These are phyloP conservation scores for Gryllus bimaculatus DNA, from an alignment of 1,140 invertebrate genomes.

Conservation along the genomic window DNA sequence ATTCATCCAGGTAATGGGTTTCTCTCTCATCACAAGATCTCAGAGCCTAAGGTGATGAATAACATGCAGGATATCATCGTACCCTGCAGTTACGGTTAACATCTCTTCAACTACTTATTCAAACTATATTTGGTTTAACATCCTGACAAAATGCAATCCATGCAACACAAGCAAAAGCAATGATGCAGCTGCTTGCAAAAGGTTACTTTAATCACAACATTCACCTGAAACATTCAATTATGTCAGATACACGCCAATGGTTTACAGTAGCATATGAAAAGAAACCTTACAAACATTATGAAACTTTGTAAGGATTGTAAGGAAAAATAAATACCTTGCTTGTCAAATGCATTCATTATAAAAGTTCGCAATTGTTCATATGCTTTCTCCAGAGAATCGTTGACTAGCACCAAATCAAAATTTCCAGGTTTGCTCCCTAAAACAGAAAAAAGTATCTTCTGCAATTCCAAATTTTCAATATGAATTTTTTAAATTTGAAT, in stretches of 20 bases:
- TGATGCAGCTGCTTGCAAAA: not conserved
- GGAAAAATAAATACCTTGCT: not conserved
- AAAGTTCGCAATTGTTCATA: conserved; percentile 71
- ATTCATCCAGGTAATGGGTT: not conserved
- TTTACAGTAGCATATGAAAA: not conserved
- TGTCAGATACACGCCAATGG: not conserved
- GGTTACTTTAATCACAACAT: not conserved
- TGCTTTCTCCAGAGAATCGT: conserved; percentile 81
- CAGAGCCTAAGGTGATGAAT: not conserved
- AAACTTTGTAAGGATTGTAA: not conserved
- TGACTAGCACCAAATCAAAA: conserved; percentile 86
- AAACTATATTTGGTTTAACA: not conserved
- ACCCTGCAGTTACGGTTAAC: not conserved
- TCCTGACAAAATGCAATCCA: not conserved
- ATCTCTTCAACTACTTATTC: not conserved
- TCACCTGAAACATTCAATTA: not conserved
- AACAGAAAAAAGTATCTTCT: conserved; percentile 23
- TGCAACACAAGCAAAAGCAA: not conserved
- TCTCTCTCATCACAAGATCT: not conserved
- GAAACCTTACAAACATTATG: not conserved
- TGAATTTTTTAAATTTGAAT: too few relatives aligned
- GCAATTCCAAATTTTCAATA: too few relatives aligned
- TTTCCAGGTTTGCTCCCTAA: conserved; percentile 63
- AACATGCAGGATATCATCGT: not conserved
- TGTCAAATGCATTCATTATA: conserved; percentile 44